Evolutionary conservation across 92 coral and sea anemone genomes (phyloP).

Genomic region (Epizoanthus stellaris): DNA sequence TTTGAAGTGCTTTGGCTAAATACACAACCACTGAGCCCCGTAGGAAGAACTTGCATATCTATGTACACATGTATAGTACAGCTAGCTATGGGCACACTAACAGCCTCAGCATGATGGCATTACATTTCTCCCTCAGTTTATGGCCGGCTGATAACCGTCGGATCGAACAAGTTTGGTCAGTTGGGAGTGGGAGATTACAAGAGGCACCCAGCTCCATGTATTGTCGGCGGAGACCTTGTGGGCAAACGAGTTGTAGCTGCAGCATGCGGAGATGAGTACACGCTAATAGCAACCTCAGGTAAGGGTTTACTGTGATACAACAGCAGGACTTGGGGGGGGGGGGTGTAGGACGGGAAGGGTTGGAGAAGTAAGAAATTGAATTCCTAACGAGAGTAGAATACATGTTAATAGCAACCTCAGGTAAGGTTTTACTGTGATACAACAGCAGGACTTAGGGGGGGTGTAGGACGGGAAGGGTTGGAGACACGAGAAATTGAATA

Average conservation of each 20-base stretch:
- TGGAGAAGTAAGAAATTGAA: not conserved
- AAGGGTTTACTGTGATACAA: not conserved
- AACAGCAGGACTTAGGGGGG: not conserved
- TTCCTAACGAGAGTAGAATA: too few species aligned
- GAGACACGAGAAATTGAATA: not conserved
- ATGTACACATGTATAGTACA: not conserved
- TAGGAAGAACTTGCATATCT: too few species aligned
- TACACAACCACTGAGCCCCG: too few species aligned
- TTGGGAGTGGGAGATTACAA: conserved; percentile 93
- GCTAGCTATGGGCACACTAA: not conserved
- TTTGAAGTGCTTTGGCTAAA: too few species aligned
- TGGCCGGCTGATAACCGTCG: conserved; percentile 96
- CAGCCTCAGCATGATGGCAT: not conserved
- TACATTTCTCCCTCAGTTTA: conserved; percentile 58
- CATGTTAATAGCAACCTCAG: too few species aligned
- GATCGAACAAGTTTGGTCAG: conserved; percentile 93
- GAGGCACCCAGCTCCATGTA: conserved; percentile 87
- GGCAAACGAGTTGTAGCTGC: conserved; percentile 86
- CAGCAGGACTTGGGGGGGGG: not conserved
- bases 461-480: not conserved
- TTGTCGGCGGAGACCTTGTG: conserved; percentile 83
- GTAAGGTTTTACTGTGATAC: too few species aligned
- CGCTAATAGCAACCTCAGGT: conserved; percentile 95
- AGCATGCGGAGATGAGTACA: conserved; percentile 96
- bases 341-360: not conserved